Conservation (phyloP, 2,113 vertebrate genomes). For the Lamprotornis superbus region DNA sequence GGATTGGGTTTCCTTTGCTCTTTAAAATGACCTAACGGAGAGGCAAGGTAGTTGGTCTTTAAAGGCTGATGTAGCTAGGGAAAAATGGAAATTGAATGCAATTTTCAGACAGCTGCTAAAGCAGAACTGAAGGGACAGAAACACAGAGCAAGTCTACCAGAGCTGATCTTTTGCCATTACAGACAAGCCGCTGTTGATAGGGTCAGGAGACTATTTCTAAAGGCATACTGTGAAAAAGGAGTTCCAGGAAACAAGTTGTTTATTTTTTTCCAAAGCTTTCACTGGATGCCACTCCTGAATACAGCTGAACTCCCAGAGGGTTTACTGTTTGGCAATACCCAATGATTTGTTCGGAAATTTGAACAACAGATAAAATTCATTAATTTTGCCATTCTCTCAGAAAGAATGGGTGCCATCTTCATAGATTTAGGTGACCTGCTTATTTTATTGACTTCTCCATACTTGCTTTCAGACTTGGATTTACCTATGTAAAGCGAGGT, state of each 20-base stretch:
- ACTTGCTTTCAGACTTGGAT: background rate
- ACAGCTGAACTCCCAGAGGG: background rate
- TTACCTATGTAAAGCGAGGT: background rate
- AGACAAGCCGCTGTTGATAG: background rate
- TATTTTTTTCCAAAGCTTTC: background rate
- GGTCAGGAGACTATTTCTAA: background rate
- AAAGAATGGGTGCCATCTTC: background rate
- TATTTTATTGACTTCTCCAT: background rate
- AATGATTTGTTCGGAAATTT: background rate
- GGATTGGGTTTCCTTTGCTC: background rate
- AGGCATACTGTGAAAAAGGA: background rate
- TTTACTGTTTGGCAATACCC: background rate
- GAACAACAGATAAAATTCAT: background rate
- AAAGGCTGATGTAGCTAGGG: background rate
- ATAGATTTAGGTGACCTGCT: background rate
- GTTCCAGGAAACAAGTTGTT: background rate
- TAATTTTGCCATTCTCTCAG: background rate
- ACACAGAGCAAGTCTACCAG: background rate
- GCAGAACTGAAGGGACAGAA: background rate
- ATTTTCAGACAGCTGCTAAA: background rate
- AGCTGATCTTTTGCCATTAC: background rate
- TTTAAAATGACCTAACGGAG: background rate
- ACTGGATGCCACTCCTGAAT: background rate
- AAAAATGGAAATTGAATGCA: background rate
- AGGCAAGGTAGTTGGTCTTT: background rate